Evolutionary conservation across 2,113 vertebrate species (phyloP).

Genomic region (Urocolius indicus): DNA sequence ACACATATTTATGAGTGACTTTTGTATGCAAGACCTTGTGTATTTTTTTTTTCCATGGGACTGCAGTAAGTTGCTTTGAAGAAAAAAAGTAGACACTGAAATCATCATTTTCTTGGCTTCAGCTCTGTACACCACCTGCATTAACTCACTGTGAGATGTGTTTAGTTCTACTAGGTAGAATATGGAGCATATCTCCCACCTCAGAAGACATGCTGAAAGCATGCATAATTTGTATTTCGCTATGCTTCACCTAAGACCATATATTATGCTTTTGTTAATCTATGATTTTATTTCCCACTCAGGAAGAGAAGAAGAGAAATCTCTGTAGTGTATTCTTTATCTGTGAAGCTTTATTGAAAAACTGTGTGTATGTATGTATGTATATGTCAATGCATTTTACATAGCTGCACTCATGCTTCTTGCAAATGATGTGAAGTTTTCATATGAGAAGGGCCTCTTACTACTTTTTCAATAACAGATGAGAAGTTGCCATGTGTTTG

Average conservation of each 20-base stretch:
- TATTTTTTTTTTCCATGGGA: background rate
- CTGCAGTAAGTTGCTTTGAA: background rate
- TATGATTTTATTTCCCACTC: background rate
- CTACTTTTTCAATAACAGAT: background rate
- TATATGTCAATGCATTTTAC: background rate
- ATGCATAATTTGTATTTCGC: background rate
- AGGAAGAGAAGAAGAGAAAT: background rate
- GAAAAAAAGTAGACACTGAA: background rate
- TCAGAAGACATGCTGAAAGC: background rate
- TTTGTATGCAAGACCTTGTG: background rate
- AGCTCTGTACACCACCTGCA: background rate
- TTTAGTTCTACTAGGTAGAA: background rate
- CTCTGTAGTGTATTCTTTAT: background rate
- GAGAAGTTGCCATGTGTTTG: background rate
- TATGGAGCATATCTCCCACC: background rate
- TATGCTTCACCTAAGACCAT: background rate
- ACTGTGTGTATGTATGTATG: accelerated
- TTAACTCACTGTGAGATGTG: background rate
- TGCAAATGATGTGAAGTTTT: background rate
- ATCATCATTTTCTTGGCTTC: background rate
- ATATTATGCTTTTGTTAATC: background rate
- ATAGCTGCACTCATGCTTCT: background rate
- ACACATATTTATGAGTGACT: background rate
- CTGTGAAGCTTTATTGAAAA: background rate
- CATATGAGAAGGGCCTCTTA: background rate